Percentiles rank a stretch among this genome's conserved stretches.
Conservation (phyloP, 2,888 invertebrate genomes). For the Synergus gifuensis region DNA sequence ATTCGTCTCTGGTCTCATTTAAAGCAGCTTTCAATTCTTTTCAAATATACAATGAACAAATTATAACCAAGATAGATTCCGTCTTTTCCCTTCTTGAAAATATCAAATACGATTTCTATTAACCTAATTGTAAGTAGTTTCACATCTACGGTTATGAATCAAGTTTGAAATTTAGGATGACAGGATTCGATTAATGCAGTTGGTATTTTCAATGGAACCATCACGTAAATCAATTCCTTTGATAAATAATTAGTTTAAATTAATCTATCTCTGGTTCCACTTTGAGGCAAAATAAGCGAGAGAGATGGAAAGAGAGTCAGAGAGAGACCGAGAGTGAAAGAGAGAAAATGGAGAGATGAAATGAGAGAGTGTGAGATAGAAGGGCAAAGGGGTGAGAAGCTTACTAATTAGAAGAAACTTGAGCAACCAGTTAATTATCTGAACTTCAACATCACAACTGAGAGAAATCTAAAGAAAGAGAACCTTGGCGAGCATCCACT, state of each 20-base stretch:
- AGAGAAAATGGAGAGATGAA: background rate
- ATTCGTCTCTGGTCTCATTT: background rate
- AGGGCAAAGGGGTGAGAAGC: constrained; percentile 28
- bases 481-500: constrained; percentile 10
- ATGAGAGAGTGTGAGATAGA: background rate
- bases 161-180: background rate
- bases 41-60: background rate
- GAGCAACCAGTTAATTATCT: constrained; percentile 37
- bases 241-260: constrained; percentile 31
- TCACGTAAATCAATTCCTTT: constrained; percentile 4
- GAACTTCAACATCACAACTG: constrained; percentile 16
- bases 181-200: background rate
- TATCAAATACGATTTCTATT: too few species aligned
- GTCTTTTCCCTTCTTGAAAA: background rate
- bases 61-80: background rate
- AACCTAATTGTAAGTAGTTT: background rate
- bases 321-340: background rate
- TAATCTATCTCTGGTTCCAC: constrained; percentile 12
- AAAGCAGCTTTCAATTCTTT: background rate
- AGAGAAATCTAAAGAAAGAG: background rate
- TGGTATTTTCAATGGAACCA: constrained; percentile 1
- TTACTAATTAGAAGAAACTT: constrained; percentile 37
- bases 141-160: background rate
- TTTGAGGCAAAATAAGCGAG: constrained; percentile 22
- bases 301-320: background rate